phyloP scores from a whole-genome alignment of 1,140 invertebrate species.

The Platyura marginata region DNA sequence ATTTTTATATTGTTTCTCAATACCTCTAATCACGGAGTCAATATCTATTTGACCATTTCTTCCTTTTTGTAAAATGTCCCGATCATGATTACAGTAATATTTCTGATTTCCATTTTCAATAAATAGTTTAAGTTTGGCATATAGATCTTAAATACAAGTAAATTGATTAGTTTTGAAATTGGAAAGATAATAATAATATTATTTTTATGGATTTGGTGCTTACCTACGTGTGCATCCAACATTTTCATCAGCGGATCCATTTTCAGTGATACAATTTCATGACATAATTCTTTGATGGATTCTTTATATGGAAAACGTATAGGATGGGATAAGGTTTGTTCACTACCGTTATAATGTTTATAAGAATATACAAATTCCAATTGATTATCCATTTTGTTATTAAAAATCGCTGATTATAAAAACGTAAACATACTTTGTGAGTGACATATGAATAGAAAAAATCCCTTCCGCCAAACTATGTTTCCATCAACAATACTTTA shows the following conservation, averaged over 20 bases:
- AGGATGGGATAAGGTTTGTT: slow-evolving; percentile 1
- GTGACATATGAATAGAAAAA: too few relatives aligned
- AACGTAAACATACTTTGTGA: too few relatives aligned
- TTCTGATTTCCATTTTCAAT: slow-evolving; percentile 29
- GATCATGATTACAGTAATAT: slow-evolving; percentile 29
- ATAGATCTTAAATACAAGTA: slow-evolving; percentile 18
- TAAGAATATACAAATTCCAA: neutral
- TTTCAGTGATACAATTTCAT: slow-evolving; percentile 20
- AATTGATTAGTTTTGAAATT: slow-evolving; percentile 6
- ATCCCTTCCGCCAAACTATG: too few relatives aligned
- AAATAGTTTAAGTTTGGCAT: slow-evolving; percentile 19
- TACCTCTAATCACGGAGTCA: slow-evolving; percentile 45
- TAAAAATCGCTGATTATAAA: too few relatives aligned
- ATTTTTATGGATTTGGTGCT: too few relatives aligned
- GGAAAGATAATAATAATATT: neutral
- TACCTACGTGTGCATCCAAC: slow-evolving; percentile 25
- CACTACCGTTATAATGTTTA: neutral
- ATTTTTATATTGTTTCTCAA: slow-evolving; percentile 47
- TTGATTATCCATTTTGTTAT: too few relatives aligned
- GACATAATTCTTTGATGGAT: slow-evolving; percentile 22
- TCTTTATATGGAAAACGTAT: slow-evolving; percentile 18
- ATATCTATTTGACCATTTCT: slow-evolving; percentile 34
- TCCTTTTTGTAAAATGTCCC: slow-evolving; percentile 27
- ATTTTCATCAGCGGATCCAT: slow-evolving; percentile 24
- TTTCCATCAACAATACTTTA: too few relatives aligned